phyloP scores from a whole-genome alignment of 2,888 invertebrate genomes.

The Thera obeliscata region DNA sequence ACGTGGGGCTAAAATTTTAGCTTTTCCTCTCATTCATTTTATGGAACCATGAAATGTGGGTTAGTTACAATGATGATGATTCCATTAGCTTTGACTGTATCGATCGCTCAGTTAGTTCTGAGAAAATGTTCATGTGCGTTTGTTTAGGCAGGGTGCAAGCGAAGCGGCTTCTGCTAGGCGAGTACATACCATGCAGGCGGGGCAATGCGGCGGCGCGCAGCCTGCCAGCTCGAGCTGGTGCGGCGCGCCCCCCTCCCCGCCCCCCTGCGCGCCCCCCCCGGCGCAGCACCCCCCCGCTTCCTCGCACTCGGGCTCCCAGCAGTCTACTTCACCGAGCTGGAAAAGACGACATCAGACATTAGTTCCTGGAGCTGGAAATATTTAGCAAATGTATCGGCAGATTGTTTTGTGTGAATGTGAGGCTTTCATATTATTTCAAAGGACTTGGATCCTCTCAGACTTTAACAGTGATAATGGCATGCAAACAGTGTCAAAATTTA shows the following conservation, averaged over 20 bases:
- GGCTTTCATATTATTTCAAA: no score
- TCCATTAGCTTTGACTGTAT: not conserved
- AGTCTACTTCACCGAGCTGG: constrained; percentile 93
- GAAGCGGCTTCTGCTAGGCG: constrained; percentile 13
- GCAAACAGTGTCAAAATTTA: no score
- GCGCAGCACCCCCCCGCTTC: constrained; percentile 87
- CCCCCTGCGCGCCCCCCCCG: constrained; percentile 65
- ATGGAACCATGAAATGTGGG: not conserved
- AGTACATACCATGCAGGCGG: constrained; percentile 77
- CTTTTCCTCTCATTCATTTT: not conserved
- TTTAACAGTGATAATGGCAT: no score
- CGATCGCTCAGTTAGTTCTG: not conserved
- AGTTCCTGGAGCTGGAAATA: not conserved
- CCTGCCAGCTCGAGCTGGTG: constrained; percentile 85
- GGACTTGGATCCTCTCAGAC: no score
- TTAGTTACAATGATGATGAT: constrained; percentile 6
- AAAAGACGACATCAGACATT: constrained; percentile 36
- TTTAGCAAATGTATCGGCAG: no score
- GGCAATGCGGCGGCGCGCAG: constrained; percentile 88
- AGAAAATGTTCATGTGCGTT: not conserved
- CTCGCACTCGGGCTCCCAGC: constrained; percentile 95
- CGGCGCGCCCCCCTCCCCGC: constrained; percentile 74
- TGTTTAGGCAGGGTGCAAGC: constrained; percentile 18
- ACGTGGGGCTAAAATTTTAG: constrained; percentile 2
- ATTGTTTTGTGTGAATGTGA: no score